Base-by-base conservation (phyloP, 1,140 invertebrate species). In the Cyclargus thomasi region DNA sequence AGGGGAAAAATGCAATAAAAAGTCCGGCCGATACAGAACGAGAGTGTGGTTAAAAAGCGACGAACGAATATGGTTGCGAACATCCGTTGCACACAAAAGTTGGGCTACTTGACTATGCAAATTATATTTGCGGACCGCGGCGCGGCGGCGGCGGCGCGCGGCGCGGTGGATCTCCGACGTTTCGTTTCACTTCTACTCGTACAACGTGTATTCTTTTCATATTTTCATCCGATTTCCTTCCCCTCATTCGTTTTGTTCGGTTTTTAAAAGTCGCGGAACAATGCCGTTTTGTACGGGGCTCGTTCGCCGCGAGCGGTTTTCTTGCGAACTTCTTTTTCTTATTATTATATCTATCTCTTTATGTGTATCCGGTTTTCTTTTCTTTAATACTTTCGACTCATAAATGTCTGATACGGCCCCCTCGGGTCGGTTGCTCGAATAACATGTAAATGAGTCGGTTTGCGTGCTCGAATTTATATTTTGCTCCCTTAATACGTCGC, bases 141-240 rank as follows among this genome's bases (percentile, higher is more conserved):
- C 75, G 29, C 5, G 23, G 29, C 29, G 29, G 29, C 29, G 29
- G 23, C 29, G 29, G 78, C 79, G 82, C 5, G 78, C 79, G 82
- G 75, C 74, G 80, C 80, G 81, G 82, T 78, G 81, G 83, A 87
- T 88, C 86, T 82, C 78, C 82, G 78, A 78, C 79, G 77, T 85
- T 85, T 74, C 85, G 79, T 90, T 90, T 88, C 86, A 84, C 79
- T 87, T 83, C 76, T 83, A 76, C 81, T 78, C 82, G 79, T 80
- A 85, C 82, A 87, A 78, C 80, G 80, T 87, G 86, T 88, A 88
- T 85, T 88, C 85, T 90, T 88, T 90, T 88, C 86, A 90, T 90
- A 88, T 90, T 90, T 88, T 90, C 88, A 90, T 90, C 86, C 85
- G 88, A 90, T 90, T 90, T 90, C 88, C 88, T 86, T 86, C 82